Evolutionary conservation across 2,113 vertebrate genomes (phyloP).

Genomic region (Colius striatus): DNA sequence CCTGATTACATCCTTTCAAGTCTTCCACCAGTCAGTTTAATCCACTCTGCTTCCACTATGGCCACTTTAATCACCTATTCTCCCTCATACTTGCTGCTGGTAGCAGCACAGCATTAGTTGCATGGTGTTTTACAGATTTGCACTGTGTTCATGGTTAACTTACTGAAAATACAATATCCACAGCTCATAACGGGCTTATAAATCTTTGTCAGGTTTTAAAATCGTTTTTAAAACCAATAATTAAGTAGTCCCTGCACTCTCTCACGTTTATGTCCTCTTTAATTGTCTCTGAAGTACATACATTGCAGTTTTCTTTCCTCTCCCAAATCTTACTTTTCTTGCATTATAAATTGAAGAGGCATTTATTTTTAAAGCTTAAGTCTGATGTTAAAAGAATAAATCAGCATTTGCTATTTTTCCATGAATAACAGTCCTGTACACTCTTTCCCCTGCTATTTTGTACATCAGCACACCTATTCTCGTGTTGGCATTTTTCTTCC

Average conservation of each 20-base stretch:
- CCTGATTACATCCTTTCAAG: accelerated
- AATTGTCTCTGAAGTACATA: background rate
- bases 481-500: background rate
- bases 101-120: background rate
- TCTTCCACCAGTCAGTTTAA: background rate
- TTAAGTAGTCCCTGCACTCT: background rate
- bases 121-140: background rate
- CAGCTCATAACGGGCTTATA: background rate
- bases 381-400: background rate
- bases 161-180: background rate
- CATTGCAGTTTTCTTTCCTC: background rate
- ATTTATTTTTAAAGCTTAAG: background rate
- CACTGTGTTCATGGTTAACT: background rate
- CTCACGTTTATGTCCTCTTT: background rate
- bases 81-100: background rate
- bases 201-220: background rate
- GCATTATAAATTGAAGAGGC: background rate
- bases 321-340: background rate
- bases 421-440: background rate
- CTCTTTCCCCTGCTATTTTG: background rate
- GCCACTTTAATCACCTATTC: background rate
- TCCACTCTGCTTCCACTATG: background rate
- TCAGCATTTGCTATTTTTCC: background rate
- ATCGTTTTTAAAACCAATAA: background rate
- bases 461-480: background rate